Evolutionary conservation across 2,888 invertebrate genomes (phyloP), one percentile per base, ranked within the genome.

Genomic region (Mythimna loreyi): DNA sequence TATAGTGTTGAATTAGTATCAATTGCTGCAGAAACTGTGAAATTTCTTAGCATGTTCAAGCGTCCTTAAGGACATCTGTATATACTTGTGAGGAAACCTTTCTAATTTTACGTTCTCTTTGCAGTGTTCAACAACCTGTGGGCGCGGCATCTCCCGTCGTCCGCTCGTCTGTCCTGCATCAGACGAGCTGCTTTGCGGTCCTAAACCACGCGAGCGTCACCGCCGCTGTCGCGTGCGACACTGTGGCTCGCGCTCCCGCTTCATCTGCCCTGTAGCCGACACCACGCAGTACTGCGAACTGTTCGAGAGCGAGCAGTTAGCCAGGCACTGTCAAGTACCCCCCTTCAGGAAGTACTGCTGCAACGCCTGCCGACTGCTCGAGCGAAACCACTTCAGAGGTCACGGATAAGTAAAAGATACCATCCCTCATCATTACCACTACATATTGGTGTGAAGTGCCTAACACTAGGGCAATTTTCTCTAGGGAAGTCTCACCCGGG

Each of bases 71-170:
- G n/a, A n/a, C n/a, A n/a, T n/a, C n/a, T n/a, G n/a, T 28, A 7
- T 11, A 8, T 53, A 3, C 50, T 8, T 28, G 28, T 4, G 5
- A 30, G 53, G 2, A 56, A 13, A 33, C 6, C 2, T 8, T 43
- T 28, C 25, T 45, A 43, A 33, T n/a, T 3, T 2, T n/a, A 8
- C 28, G 3, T 23, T 36, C 21, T 36, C 0, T 19, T 60, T 28
- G 3, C 86, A 97, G 97, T 97, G 97, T 89, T 97, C 97, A 1
- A 92, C 96, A 47, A 96, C 94, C 0, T 97, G 97, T 83, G 97
- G 97, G 0, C 93, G 93, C 1, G 97, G 97, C 1, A 85, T 96
- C 3, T 96, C 97, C 16, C 92, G 93, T 1, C 94, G 97, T 4
- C 95, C 96, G 0, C 91, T 96, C 0, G 86, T 93, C 2, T 97